phyloP scores from a whole-genome alignment of 2,113 vertebrate species.

The Recurvirostra avosetta region DNA sequence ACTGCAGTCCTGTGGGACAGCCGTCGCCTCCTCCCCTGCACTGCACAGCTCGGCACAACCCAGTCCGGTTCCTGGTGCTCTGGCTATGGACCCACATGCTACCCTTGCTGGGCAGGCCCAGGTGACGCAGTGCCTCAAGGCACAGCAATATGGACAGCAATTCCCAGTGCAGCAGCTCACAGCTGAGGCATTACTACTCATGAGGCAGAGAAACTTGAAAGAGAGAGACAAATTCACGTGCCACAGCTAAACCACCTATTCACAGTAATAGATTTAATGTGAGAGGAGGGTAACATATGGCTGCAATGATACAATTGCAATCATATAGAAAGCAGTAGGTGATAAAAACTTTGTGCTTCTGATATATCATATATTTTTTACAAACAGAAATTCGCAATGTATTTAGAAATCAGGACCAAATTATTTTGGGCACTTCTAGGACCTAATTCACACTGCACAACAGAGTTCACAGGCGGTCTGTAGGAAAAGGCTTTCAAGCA shows the following conservation, averaged over 20 bases:
- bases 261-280: background rate
- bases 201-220: background rate
- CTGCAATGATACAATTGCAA: background rate
- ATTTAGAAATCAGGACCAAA: background rate
- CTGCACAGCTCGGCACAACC: background rate
- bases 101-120: background rate
- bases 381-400: background rate
- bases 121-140: background rate
- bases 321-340: background rate
- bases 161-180: background rate
- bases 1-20: background rate
- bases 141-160: background rate
- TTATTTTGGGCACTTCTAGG: background rate
- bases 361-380: background rate
- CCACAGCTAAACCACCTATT: background rate
- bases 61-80: background rate
- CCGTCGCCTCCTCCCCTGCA: background rate
- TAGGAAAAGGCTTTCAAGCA: background rate
- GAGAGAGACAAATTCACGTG: background rate
- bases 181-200: background rate
- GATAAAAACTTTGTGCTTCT: background rate
- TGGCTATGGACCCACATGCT: fast-evolving
- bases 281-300: background rate
- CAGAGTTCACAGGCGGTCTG: background rate
- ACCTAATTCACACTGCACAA: background rate